These are phyloP conservation scores for Tichodroma muraria DNA, from an alignment of 2,113 vertebrate species.

Conservation along the genomic window DNA sequence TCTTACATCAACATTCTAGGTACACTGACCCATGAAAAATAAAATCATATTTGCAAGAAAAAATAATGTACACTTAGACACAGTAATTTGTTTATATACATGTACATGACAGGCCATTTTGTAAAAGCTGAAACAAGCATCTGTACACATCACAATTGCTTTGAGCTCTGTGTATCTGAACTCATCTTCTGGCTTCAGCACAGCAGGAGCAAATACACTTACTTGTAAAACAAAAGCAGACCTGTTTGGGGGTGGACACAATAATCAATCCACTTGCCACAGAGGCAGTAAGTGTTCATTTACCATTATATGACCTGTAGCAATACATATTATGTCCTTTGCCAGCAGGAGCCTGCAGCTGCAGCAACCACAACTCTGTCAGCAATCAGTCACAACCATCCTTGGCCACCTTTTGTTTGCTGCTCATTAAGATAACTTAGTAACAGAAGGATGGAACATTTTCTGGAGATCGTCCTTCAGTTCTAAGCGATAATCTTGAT, in stretches of 20 bases:
- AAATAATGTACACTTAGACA: background rate
- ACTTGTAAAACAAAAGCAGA: conserved; percentile 48
- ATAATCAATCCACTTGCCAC: conserved; percentile 70
- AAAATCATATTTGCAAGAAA: background rate
- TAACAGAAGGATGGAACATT: conserved; percentile 50
- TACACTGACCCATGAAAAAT: background rate
- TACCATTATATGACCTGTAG: conserved; percentile 66
- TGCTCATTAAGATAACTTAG: conserved; percentile 63
- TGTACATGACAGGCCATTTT: background rate
- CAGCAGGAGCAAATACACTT: conserved; percentile 31
- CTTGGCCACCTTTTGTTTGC: conserved; percentile 63
- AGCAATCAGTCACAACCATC: conserved; percentile 68
- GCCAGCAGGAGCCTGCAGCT: conserved; percentile 53
- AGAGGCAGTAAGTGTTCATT: conserved; percentile 67
- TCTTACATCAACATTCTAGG: background rate
- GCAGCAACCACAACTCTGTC: conserved; percentile 33
- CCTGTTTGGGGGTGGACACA: conserved; percentile 29
- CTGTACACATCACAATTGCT: background rate
- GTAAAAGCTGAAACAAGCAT: background rate
- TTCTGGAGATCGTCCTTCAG: conserved; percentile 38
- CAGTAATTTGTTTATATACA: background rate
- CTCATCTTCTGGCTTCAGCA: background rate
- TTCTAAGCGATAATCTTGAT: background rate
- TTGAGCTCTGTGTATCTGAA: conserved; percentile 6
- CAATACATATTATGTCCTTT: conserved; percentile 42